A percentile compares a stretch with the other conserved stretches of the same genome.
Evolutionary conservation across 2,888 invertebrate genomes (phyloP).

Genomic region (Ophion obscuratus): DNA sequence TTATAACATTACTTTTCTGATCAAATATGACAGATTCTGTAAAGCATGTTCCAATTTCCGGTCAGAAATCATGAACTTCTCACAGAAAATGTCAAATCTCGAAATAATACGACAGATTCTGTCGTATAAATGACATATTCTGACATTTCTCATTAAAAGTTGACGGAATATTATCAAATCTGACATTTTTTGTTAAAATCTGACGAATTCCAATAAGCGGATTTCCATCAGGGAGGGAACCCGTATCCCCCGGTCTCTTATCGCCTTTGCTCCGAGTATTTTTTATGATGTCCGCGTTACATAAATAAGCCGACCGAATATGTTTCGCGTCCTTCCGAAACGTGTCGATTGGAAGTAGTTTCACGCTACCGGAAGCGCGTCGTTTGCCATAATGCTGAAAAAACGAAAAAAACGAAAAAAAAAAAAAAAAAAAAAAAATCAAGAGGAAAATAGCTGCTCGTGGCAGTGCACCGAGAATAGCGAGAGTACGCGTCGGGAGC

Average conservation of each 20-base stretch:
- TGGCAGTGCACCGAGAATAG: neutral
- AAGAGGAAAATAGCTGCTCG: neutral
- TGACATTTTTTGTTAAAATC: too few relatives aligned
- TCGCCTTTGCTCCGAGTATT: neutral
- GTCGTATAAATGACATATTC: too few relatives aligned
- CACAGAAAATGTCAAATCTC: too few relatives aligned
- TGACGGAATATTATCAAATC: too few relatives aligned
- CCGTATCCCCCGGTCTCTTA: neutral
- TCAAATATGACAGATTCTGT: too few relatives aligned
- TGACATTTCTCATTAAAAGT: too few relatives aligned
- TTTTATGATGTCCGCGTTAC: slow-evolving; percentile 18
- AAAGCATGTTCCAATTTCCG: too few relatives aligned
- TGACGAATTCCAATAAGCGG: too few relatives aligned
- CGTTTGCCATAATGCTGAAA: slow-evolving; percentile 54
- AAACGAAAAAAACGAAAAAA: slow-evolving; percentile 1
- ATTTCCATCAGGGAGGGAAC: too few relatives aligned
- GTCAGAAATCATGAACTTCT: too few relatives aligned
- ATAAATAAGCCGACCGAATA: slow-evolving; percentile 41
- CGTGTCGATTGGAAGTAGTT: slow-evolving; percentile 63
- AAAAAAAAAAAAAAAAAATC: neutral
- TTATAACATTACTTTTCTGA: too few relatives aligned
- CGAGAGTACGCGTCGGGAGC: neutral
- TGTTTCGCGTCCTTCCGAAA: slow-evolving; percentile 51
- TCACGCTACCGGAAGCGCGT: slow-evolving; percentile 57
- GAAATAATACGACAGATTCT: too few relatives aligned